Conservation (phyloP, 30 jellyfish, hydroid and myxozoan genomes). For the Pseudorhiza aurosa region DNA sequence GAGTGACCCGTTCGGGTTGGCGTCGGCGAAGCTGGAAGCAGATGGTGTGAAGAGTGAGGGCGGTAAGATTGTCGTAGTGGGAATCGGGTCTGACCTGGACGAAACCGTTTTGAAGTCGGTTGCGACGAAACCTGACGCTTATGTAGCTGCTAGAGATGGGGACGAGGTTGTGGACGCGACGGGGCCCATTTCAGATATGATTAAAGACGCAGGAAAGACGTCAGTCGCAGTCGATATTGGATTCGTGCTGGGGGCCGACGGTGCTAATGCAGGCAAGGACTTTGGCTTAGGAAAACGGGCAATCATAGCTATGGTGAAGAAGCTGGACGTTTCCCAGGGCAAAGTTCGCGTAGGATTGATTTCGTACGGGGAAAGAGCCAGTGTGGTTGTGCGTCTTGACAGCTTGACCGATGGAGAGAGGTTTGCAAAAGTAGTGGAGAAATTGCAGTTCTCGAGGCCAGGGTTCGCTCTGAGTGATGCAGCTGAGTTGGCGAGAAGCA, state of each 20-base stretch:
- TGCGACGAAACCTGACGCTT: background rate
- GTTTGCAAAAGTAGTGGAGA: background rate
- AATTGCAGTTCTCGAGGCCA: background rate
- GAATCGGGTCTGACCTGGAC: constrained; percentile 31
- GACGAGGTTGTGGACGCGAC: constrained; percentile 9
- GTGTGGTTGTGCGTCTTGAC: constrained; percentile 11
- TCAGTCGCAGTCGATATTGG: constrained; percentile 48
- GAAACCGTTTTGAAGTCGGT: constrained; percentile 5
- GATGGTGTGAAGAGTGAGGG: constrained; percentile 2
- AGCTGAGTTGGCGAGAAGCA: background rate
- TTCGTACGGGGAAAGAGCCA: constrained; percentile 28
- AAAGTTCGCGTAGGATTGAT: constrained; percentile 36
- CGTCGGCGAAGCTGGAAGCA: constrained; percentile 3
- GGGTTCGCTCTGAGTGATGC: constrained; percentile 28
- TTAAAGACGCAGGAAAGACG: background rate
- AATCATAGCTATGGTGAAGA: constrained; percentile 19
- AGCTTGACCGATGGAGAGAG: background rate
- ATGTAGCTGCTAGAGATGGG: background rate
- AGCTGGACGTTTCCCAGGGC: constrained; percentile 11
- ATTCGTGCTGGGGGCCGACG: constrained; percentile 59
- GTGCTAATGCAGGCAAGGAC: constrained; percentile 36
- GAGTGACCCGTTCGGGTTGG: background rate
- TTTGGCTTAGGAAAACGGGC: constrained; percentile 37
- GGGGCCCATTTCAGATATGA: background rate
- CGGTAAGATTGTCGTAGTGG: constrained; percentile 28